A percentile compares a stretch with the other conserved stretches of the same genome.
These are phyloP conservation scores for Trachurus trachurus DNA, from an alignment of 2,797 vertebrate genomes.

Conservation along the genomic window DNA sequence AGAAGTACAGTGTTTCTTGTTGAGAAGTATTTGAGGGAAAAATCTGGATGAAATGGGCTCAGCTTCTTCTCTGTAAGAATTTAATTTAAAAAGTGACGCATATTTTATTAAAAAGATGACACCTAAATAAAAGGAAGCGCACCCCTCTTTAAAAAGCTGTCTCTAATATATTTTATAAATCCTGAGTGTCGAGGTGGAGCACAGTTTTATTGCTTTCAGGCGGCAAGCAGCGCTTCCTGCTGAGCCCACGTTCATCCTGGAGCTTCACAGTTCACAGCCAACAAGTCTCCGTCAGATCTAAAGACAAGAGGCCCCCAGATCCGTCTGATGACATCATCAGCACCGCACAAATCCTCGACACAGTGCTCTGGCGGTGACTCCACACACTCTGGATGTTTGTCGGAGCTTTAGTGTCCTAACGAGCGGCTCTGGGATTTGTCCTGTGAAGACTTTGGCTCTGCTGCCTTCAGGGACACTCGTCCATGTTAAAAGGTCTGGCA, in stretches of 20 bases:
- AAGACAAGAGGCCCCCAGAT: not conserved
- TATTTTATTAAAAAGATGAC: conserved; percentile 6
- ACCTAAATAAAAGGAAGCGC: not conserved
- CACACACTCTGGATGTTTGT: conserved; percentile 39
- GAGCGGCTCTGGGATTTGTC: conserved; percentile 41
- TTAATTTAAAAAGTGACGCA: conserved; percentile 7
- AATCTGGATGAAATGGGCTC: not conserved
- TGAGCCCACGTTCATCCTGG: conserved; percentile 39
- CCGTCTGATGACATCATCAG: conserved; percentile 32
- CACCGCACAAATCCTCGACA: conserved; percentile 37
- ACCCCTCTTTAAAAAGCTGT: not conserved
- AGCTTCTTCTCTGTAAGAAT: not conserved
- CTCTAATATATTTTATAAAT: not conserved
- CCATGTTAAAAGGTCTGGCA: not conserved
- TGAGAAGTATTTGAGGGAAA: not conserved
- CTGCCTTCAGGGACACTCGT: conserved; percentile 20
- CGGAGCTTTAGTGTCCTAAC: conserved; percentile 34
- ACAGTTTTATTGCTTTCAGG: conserved; percentile 5
- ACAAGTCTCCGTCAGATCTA: conserved; percentile 21
- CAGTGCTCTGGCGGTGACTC: not conserved
- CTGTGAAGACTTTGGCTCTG: conserved; percentile 13
- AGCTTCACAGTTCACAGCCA: conserved; percentile 21
- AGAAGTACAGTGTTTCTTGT: not conserved
- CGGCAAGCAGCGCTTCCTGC: not conserved
- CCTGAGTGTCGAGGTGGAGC: not conserved